A percentile compares a stretch with the other conserved stretches of the same genome.
These are phyloP conservation scores for Calephelis nemesis DNA, from an alignment of 1,140 invertebrate species.

Conservation along the genomic window DNA sequence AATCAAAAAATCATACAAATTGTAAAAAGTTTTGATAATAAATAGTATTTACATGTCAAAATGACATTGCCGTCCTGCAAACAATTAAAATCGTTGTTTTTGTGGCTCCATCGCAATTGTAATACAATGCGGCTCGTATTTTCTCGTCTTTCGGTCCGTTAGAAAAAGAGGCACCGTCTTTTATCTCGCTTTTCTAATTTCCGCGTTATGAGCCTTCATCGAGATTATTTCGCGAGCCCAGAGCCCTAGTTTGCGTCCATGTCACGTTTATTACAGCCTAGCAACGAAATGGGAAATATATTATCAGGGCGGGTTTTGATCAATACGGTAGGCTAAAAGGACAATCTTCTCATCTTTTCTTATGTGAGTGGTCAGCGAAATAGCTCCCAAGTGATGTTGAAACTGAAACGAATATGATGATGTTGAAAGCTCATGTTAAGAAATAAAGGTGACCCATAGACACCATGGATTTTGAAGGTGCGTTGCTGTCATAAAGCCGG, in stretches of 20 bases:
- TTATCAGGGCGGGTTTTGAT: not conserved
- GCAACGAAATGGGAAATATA: slow-evolving; percentile 1
- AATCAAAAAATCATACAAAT: too few species aligned
- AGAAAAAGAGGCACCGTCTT: slow-evolving; percentile 11
- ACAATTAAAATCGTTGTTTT: slow-evolving; percentile 12
- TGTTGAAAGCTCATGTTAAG: too few species aligned
- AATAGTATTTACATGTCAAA: too few species aligned
- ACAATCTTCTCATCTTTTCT: too few species aligned
- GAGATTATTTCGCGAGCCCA: slow-evolving; percentile 19
- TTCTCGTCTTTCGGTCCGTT: slow-evolving; percentile 16
- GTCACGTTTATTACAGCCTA: slow-evolving; percentile 11
- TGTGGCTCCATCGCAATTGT: slow-evolving; percentile 17
- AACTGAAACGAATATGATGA: too few species aligned
- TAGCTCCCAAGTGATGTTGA: too few species aligned
- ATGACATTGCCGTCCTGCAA: too few species aligned
- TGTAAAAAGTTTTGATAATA: too few species aligned
- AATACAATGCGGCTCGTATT: slow-evolving; percentile 24
- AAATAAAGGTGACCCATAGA: too few species aligned
- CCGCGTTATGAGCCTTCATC: slow-evolving; percentile 21
- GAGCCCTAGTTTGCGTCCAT: slow-evolving; percentile 9
- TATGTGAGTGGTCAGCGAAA: too few species aligned
- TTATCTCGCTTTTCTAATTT: slow-evolving; percentile 30
- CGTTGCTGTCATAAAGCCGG: too few species aligned
- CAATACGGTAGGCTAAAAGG: not conserved
- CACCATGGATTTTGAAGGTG: too few species aligned